Evolutionary conservation across 2,888 invertebrate genomes (phyloP).

Genomic region (Heteropelma amictum): DNA sequence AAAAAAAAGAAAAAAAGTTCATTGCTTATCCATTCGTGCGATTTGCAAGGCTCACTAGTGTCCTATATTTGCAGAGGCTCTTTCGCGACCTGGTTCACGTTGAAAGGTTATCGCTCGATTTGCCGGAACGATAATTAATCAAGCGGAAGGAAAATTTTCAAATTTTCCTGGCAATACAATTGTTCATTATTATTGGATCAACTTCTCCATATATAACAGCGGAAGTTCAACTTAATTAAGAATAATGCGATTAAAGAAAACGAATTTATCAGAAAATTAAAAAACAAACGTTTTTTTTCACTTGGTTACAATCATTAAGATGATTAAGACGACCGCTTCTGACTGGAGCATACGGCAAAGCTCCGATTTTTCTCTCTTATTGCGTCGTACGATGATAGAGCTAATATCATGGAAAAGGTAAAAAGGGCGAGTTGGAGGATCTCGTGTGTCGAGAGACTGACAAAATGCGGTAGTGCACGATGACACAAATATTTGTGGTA

Average conservation of each 20-base stretch:
- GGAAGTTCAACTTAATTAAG: too few species aligned
- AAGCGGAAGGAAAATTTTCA: slow-evolving; percentile 42
- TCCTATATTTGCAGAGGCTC: slow-evolving; percentile 30
- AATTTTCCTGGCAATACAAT: too few species aligned
- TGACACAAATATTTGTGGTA: slow-evolving; percentile 27
- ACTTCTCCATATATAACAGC: too few species aligned
- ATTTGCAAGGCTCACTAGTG: not conserved
- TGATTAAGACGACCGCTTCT: too few species aligned
- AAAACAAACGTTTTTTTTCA: too few species aligned
- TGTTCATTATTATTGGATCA: too few species aligned
- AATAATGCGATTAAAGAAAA: too few species aligned
- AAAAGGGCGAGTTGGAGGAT: not conserved
- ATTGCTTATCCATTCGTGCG: not conserved
- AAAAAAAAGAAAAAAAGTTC: not conserved
- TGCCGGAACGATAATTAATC: slow-evolving; percentile 42
- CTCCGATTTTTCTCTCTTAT: too few species aligned
- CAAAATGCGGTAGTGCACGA: slow-evolving; percentile 1
- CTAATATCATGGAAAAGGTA: not conserved
- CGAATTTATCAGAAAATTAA: too few species aligned
- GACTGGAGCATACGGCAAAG: too few species aligned
- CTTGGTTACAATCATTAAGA: too few species aligned
- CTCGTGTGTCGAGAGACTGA: not conserved
- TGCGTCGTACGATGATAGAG: not conserved
- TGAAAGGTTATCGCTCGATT: slow-evolving; percentile 35
- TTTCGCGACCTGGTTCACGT: slow-evolving; percentile 22